A percentile compares a stretch with the other conserved stretches of the same genome.
These are phyloP conservation scores for Microplitis demolitor DNA, from an alignment of 1,140 invertebrate species.

Conservation along the genomic window DNA sequence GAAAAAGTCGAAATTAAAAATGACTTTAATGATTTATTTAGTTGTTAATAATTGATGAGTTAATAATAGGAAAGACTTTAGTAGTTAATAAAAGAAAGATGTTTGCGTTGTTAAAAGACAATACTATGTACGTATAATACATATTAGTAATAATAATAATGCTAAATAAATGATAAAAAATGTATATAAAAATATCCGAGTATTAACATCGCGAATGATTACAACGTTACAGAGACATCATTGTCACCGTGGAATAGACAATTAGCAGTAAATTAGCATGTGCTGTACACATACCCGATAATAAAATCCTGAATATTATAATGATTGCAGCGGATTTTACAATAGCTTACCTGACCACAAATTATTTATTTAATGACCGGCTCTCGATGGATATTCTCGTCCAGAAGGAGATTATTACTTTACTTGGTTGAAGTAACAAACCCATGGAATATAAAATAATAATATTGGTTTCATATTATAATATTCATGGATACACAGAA, in stretches of 20 bases:
- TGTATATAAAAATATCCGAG: constrained; percentile 18
- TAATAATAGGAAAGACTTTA: too few species aligned
- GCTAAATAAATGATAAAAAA: background rate
- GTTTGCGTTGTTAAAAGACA: background rate
- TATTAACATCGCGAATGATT: constrained; percentile 28
- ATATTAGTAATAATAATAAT: background rate
- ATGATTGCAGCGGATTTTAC: constrained; percentile 61
- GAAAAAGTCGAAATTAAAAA: too few species aligned
- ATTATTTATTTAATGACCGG: constrained; percentile 62
- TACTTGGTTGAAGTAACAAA: background rate
- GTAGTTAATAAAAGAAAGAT: background rate
- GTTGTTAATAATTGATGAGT: too few species aligned
- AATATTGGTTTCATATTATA: background rate
- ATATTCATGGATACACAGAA: background rate
- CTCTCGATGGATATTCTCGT: constrained; percentile 10
- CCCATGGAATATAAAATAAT: background rate
- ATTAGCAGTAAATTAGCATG: constrained; percentile 64
- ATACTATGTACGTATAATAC: background rate
- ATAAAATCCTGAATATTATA: constrained; percentile 62
- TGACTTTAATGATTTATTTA: too few species aligned
- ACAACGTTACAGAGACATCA: constrained; percentile 53
- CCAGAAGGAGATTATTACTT: constrained; percentile 39
- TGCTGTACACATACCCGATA: constrained; percentile 52
- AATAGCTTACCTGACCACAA: constrained; percentile 60
- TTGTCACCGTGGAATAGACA: constrained; percentile 60